phyloP scores from a whole-genome alignment of 2,888 invertebrate species.

The Calliopum simillimum region DNA sequence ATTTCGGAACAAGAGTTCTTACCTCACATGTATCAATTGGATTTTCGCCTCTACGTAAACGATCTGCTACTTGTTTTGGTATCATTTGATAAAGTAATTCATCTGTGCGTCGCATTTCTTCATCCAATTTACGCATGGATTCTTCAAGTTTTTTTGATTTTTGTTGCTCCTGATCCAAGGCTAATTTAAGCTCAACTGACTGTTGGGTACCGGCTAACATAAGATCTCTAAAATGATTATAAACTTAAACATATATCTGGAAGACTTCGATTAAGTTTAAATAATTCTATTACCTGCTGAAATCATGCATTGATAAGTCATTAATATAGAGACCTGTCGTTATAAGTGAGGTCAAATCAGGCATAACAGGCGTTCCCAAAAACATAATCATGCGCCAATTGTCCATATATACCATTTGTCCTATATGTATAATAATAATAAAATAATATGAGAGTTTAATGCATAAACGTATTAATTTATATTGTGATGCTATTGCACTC shows the following conservation, averaged over 20 bases:
- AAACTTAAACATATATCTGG: too few species aligned
- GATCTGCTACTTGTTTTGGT: slow-evolving; percentile 96
- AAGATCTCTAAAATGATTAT: slow-evolving; percentile 78
- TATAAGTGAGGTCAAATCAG: slow-evolving; percentile 91
- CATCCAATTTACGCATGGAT: slow-evolving; percentile 94
- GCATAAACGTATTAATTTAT: too few species aligned
- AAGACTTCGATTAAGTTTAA: neutral
- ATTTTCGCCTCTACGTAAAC: slow-evolving; percentile 92
- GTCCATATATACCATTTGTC: slow-evolving; percentile 99
- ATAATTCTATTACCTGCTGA: slow-evolving; percentile 81
- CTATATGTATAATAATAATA: slow-evolving; percentile 66
- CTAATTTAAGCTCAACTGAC: slow-evolving; percentile 94
- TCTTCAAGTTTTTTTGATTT: slow-evolving; percentile 97
- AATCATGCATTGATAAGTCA: slow-evolving; percentile 99
- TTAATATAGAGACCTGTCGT: slow-evolving; percentile 96
- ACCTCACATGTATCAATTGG: slow-evolving; percentile 98
- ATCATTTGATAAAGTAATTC: slow-evolving; percentile 98
- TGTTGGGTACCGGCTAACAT: slow-evolving; percentile 98
- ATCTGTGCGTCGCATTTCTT: slow-evolving; percentile 96
- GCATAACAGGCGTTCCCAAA: slow-evolving; percentile 95
- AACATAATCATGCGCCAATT: slow-evolving; percentile 99
- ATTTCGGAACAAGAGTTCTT: too few species aligned
- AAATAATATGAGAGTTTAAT: too few species aligned
- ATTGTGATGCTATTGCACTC: too few species aligned
- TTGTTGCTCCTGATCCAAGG: slow-evolving; percentile 95